phyloP scores from a whole-genome alignment of 2,113 vertebrate species.

The Archilochus colubris region DNA sequence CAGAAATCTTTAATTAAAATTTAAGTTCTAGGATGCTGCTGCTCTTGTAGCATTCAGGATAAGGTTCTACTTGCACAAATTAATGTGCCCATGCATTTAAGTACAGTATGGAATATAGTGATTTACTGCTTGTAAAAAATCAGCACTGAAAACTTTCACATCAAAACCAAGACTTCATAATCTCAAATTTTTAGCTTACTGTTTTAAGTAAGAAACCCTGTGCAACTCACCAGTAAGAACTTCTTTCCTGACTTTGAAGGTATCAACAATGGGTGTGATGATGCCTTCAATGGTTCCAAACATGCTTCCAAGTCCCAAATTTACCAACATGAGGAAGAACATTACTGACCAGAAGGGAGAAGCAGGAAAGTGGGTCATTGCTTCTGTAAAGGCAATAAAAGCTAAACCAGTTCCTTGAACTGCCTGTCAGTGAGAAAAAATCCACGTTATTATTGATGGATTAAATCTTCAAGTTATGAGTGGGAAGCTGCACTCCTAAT shows the following conservation, averaged over 20 bases:
- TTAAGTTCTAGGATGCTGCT: not conserved
- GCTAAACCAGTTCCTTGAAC: slow-evolving; percentile 96
- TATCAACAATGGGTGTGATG: slow-evolving; percentile 92
- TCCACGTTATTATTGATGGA: not conserved
- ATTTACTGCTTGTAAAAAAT: not conserved
- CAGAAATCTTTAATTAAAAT: not conserved
- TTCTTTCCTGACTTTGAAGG: slow-evolving; percentile 96
- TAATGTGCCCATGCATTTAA: not conserved
- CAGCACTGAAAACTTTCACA: not conserved
- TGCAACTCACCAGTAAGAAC: slow-evolving; percentile 85
- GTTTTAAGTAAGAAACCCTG: not conserved
- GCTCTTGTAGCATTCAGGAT: not conserved
- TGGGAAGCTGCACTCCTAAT: not conserved
- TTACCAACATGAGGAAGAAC: slow-evolving; percentile 98
- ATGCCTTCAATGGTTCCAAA: slow-evolving; percentile 98
- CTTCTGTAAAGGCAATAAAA: slow-evolving; percentile 98
- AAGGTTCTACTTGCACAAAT: not conserved
- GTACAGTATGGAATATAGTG: not conserved
- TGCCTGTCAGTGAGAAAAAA: slow-evolving; percentile 76
- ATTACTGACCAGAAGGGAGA: slow-evolving; percentile 99
- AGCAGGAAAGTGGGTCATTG: slow-evolving; percentile 97
- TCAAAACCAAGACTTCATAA: not conserved
- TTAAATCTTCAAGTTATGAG: not conserved
- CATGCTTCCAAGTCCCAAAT: slow-evolving; percentile 97
- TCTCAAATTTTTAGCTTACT: not conserved